These are phyloP conservation scores for Tapera naevia DNA, from an alignment of 2,797 vertebrate species.

Conservation along the genomic window DNA sequence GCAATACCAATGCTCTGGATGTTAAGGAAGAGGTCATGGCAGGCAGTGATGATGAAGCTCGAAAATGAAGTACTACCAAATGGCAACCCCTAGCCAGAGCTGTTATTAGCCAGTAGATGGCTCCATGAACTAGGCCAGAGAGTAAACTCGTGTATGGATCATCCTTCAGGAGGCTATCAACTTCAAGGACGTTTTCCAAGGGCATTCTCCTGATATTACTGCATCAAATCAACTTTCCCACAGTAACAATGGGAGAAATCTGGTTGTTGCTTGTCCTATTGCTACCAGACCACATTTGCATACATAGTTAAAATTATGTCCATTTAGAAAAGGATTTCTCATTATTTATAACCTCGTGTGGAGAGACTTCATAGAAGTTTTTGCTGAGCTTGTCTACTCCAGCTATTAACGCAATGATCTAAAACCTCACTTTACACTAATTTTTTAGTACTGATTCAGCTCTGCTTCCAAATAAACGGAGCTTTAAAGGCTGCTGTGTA, in stretches of 20 bases:
- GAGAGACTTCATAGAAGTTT: neutral
- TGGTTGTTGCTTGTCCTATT: neutral
- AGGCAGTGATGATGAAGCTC: neutral
- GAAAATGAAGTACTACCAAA: neutral
- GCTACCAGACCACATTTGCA: neutral
- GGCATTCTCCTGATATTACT: neutral
- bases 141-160: neutral
- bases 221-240: neutral
- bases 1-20: neutral
- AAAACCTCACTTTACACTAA: neutral
- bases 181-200: neutral
- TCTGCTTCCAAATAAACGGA: neutral
- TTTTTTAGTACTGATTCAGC: neutral
- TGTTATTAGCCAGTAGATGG: neutral
- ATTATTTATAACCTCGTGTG: neutral
- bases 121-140: neutral
- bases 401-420: neutral
- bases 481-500: neutral
- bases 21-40: neutral
- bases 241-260: neutral
- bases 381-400: neutral
- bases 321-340: neutral
- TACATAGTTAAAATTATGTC: neutral
- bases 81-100: rapidly evolving
- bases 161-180: neutral